Base-by-base conservation (phyloP, 2,113 vertebrate species). In the Osmerus mordax region DNA sequence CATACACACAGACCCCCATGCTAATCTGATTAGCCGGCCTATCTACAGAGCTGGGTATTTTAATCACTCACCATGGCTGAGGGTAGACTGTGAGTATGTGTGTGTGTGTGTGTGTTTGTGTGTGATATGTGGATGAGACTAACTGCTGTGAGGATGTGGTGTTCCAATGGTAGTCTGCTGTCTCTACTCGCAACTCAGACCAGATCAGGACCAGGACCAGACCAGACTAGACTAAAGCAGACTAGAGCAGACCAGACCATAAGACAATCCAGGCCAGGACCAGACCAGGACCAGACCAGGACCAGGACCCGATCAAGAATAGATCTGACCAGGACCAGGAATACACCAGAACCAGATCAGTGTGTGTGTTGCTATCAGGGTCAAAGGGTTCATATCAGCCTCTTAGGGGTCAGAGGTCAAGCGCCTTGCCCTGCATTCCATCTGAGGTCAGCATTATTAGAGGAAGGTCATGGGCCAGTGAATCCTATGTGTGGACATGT, bases 1-100 rank as follows among this genome's bases (percentile, higher is more conserved):
- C 73, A 56, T n/a, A 36, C 61, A 16, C 52, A 36, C 53, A 55
- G 62, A 68, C 54, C 62, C 65, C 66, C 74, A 71, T 21, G 16
- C 36, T 90, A 90, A 90, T 88, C 88, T 84, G 87, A 87, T 90
- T 87, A 90, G 70, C 62, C 14, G 53, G 76, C 76, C 75, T 81
- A 67, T 79, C 78, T 65, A 52, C 69, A 72, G 81, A 82, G 73
- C 47, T 67, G 76, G 55, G 67, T 78, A 85, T 83, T 60, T 78
- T 63, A 32, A 16, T 76, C 76, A 83, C 74, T 73, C 72, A 67
- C 47, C 14, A 25, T 25, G 6, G 23, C 29, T 13, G 7, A 28
- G 15, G 13, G 47, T 70, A 16, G 19, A 25, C 18, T 59, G 64
- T 58, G 14, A 67, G 18, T 47, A 53, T 70, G 29, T 60, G 53